A percentile compares a stretch with the other conserved stretches of the same genome.
phyloP scores from a whole-genome alignment of 2,888 invertebrate species.

The Drosophila anomelani region DNA sequence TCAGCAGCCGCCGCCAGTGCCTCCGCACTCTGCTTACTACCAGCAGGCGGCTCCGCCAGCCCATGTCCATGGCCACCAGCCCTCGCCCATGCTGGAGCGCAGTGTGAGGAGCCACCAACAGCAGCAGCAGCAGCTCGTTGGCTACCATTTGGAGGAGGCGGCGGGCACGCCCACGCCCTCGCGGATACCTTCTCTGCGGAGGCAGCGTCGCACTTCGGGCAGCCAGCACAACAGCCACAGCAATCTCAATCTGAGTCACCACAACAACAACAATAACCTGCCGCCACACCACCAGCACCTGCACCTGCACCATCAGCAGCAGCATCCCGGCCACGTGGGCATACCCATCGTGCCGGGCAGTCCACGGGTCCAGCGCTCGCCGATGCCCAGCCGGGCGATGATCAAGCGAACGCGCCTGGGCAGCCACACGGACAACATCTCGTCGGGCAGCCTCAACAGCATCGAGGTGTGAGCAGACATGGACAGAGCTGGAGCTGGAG shows the following conservation, averaged over 20 bases:
- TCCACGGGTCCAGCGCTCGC: constrained; percentile 84
- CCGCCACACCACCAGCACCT: constrained; percentile 59
- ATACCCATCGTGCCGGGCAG: constrained; percentile 83
- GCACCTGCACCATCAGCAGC: constrained; percentile 57
- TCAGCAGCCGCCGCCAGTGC: constrained; percentile 78
- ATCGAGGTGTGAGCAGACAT: constrained; percentile 82
- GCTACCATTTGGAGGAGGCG: constrained; percentile 65
- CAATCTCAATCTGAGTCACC: constrained; percentile 52
- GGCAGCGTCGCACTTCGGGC: constrained; percentile 82
- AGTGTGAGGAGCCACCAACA: constrained; percentile 79
- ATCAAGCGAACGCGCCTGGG: constrained; percentile 84
- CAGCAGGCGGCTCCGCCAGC: constrained; percentile 61
- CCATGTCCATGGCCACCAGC: constrained; percentile 52
- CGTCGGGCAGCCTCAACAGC: constrained; percentile 85
- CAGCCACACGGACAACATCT: constrained; percentile 85
- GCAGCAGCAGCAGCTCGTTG: constrained; percentile 54
- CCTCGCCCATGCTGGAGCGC: constrained; percentile 81
- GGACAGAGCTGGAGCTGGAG: background rate
- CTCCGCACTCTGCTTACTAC: constrained; percentile 76
- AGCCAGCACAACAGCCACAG: constrained; percentile 75
- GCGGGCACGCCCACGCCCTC: constrained; percentile 72
- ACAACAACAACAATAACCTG: constrained; percentile 67
- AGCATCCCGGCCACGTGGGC: constrained; percentile 74
- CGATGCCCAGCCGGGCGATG: constrained; percentile 83
- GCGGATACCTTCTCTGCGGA: constrained; percentile 82